A percentile compares a stretch with the other conserved stretches of the same genome.
These are phyloP conservation scores for Omphaloscelis lunosa DNA, from an alignment of 2,888 invertebrate species.

Conservation along the genomic window DNA sequence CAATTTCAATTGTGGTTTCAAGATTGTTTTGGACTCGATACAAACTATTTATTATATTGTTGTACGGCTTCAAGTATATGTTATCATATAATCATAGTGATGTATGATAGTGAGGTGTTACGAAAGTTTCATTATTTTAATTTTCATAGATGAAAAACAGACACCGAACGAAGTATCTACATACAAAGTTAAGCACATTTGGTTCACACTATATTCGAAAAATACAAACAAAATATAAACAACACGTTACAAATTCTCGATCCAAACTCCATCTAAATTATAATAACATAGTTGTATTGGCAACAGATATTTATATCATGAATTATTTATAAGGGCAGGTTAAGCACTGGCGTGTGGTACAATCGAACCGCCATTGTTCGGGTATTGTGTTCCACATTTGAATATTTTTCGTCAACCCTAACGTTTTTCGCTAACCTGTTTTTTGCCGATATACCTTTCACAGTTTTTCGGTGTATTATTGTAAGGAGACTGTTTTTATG, in stretches of 20 bases:
- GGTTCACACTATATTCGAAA: slow-evolving; percentile 3
- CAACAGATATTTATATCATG: slow-evolving; percentile 63
- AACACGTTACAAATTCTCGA: slow-evolving; percentile 27
- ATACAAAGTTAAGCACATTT: slow-evolving; percentile 8
- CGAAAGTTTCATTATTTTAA: no score
- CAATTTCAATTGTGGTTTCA: slow-evolving; percentile 11
- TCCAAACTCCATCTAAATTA: slow-evolving; percentile 45
- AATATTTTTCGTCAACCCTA: slow-evolving; percentile 79
- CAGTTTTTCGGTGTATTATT: slow-evolving; percentile 35
- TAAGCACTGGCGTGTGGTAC: slow-evolving; percentile 64
- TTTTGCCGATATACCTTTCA: slow-evolving; percentile 65
- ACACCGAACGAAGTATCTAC: no score
- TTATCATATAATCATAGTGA: background rate
- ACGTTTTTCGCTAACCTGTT: slow-evolving; percentile 73
- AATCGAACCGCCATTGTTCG: slow-evolving; percentile 67
- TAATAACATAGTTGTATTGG: slow-evolving; percentile 56
- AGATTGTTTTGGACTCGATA: background rate
- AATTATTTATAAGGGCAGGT: slow-evolving; percentile 70
- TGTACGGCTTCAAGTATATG: background rate
- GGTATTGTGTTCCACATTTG: slow-evolving; percentile 78
- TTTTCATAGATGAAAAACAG: no score
- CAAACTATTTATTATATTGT: background rate
- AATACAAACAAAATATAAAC: slow-evolving; percentile 8
- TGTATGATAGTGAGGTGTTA: background rate
- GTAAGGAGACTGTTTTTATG: slow-evolving; percentile 27